Evolutionary conservation across 2,113 vertebrate species (phyloP), one percentile per base, ranked within the genome.

Genomic region (Neofelis nebulosa): DNA sequence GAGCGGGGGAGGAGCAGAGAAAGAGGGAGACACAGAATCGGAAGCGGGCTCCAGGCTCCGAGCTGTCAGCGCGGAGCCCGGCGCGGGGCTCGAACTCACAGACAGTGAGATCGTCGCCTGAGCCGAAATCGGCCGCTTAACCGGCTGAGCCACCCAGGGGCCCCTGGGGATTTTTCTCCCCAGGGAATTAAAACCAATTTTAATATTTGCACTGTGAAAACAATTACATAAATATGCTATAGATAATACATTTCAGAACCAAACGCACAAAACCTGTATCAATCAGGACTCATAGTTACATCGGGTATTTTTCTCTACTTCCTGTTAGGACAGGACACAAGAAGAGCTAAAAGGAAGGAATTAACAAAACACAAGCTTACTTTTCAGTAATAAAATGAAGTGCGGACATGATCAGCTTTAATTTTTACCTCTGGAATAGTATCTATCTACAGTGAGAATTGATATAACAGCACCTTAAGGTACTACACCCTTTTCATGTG

Each of bases 151-250:
- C 45, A 45, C 45, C 45, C 45, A 2, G 45, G 45, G 45, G 45
- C 45, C 45, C 45, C 45, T 45, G 45, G 45, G 45, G 45, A 45
- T 45, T 45, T 45, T 45, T 45, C 45, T 45, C 45, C 41, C 93
- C 89, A 79, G 38, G 84, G 41, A 93, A 79, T 90, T 74, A 93
- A 94, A 82, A 48, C 36, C n/a, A 52, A 76, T 74, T 94, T 97
- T 61, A 80, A n/a, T 66, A 57, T 84, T 94, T 94, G 33, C 48
- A 69, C 89, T 87, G 61, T 38, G 19, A 66, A 92, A 89, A 66
- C 21, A 88, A 5, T 83, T 71, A 87, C 79, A 87, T 19, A 73
- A 65, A 66, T 79, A 52, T 16, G 41, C 2, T 23, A 3, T 65
- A 12, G 57, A 82, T 81, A 86, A 65, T 5, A 65, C n/a, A 57